Base-by-base conservation (phyloP, 2,888 invertebrate genomes). In the Pseudococcus jackbeardsleyi region DNA sequence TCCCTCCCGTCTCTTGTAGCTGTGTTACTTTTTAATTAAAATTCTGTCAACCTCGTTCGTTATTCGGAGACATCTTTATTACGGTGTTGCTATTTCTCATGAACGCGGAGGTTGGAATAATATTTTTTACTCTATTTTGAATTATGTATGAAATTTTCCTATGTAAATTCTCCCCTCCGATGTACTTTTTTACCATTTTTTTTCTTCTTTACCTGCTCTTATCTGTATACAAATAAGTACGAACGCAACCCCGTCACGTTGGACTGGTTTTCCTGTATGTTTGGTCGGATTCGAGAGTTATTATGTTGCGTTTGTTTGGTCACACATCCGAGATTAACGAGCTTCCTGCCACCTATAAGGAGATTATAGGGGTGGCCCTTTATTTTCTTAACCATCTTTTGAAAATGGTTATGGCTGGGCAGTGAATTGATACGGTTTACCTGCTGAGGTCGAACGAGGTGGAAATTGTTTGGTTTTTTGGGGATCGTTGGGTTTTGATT, bases 41-140 rank as follows among this genome's bases (percentile, higher is more conserved):
- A 85, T 85, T 85, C 85, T 85, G 85, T 85, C 85, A 85, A 85
- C 85, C 85, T 85, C 85, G 85, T 85, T 85, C 59, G 85, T 85
- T 85, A 85, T 85, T 85, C 64, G 54, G 54, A 85, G 85, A 85
- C 85, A 85, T 59, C 85, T 85, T 85, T 85, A 85, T 85, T 59
- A 85, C 85, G 39, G 85, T 64, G 59, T 54, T 64, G 59, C 54
- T 59, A 85, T 85, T 85, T 85, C 85, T 85, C 85, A 85, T 85
- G 85, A 64, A 42, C 39, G 33, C 8, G 15, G 46, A 42, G 46
- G n/a, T 17, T 54, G 54, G 54, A 54, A 50, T 50, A 42, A 46
- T 82, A 46, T 82, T 82, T 82, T 82, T 82, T 82, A 46, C 46
- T 82, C 79, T 46, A 82, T 82, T 82, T 82, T 82, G 79, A 82